These are phyloP conservation scores for Stichopus chloronotus DNA, from an alignment of 35 echinoderm and acorn worm genomes.

Conservation along the genomic window DNA sequence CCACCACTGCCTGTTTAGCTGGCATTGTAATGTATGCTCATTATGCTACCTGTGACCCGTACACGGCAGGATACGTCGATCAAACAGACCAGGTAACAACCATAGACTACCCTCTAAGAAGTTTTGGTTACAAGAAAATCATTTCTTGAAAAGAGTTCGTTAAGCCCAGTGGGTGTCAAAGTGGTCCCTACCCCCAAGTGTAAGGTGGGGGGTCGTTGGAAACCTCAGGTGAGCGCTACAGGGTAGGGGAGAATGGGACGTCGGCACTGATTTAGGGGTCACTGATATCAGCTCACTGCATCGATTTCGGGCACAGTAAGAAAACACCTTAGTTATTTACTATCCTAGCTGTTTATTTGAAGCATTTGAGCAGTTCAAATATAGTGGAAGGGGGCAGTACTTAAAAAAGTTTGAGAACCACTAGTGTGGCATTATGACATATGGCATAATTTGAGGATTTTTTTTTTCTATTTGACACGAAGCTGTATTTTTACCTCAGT, in stretches of 20 bases:
- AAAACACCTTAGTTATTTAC: too few species aligned
- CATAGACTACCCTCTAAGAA: neutral
- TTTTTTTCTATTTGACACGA: too few species aligned
- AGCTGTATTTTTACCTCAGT: too few species aligned
- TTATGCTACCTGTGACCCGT: conserved; percentile 85
- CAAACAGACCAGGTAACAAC: conserved; percentile 87
- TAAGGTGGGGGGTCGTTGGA: neutral
- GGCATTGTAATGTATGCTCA: conserved; percentile 92
- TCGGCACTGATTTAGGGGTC: too few species aligned
- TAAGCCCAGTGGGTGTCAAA: neutral
- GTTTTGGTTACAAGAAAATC: neutral
- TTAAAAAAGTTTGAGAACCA: too few species aligned
- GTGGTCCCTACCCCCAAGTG: neutral
- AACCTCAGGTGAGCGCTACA: neutral
- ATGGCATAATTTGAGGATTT: too few species aligned
- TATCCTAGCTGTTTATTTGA: too few species aligned
- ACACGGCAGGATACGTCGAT: conserved; percentile 72
- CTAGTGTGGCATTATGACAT: too few species aligned
- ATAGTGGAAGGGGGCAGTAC: too few species aligned
- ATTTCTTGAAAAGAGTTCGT: neutral
- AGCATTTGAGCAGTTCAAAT: too few species aligned
- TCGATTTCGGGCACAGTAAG: too few species aligned
- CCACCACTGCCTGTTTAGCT: conserved; percentile 69
- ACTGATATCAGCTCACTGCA: too few species aligned
- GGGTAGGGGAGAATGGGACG: neutral